Conservation (phyloP, 92 coral and sea anemone genomes). For the Paragorgia papillata region DNA sequence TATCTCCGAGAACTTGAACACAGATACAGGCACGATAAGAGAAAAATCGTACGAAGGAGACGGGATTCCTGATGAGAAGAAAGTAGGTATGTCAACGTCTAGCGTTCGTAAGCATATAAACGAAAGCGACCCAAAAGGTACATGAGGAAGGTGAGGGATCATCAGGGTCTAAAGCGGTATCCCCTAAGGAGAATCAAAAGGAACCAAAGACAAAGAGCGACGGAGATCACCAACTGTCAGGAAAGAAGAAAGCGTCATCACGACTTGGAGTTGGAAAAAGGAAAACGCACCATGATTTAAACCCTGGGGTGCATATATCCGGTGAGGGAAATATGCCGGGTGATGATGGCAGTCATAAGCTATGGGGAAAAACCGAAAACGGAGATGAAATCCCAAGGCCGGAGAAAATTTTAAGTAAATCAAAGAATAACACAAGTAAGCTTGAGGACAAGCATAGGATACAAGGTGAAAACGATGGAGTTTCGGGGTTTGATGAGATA, state of each 20-base stretch:
- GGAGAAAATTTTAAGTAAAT: background rate
- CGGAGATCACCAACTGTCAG: too few species aligned
- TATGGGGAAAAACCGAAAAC: background rate
- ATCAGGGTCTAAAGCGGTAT: too few species aligned
- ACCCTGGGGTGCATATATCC: background rate
- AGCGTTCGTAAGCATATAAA: too few species aligned
- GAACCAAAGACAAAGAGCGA: background rate
- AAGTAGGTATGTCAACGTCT: background rate
- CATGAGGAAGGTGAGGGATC: too few species aligned
- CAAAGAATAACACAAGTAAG: background rate
- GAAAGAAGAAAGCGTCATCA: too few species aligned
- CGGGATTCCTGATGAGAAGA: background rate
- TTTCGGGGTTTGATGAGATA: background rate
- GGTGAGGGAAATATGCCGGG: background rate
- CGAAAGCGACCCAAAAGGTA: too few species aligned
- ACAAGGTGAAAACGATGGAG: background rate
- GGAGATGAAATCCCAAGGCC: constrained; percentile 1
- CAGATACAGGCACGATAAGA: background rate
- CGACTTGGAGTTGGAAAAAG: too few species aligned
- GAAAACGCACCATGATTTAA: background rate
- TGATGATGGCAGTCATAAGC: background rate
- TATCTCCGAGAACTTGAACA: background rate
- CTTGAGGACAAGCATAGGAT: background rate
- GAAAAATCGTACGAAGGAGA: background rate
- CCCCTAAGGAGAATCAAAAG: too few species aligned